Base-by-base conservation (phyloP, 2,113 vertebrate genomes). In the Rutilus rutilus region DNA sequence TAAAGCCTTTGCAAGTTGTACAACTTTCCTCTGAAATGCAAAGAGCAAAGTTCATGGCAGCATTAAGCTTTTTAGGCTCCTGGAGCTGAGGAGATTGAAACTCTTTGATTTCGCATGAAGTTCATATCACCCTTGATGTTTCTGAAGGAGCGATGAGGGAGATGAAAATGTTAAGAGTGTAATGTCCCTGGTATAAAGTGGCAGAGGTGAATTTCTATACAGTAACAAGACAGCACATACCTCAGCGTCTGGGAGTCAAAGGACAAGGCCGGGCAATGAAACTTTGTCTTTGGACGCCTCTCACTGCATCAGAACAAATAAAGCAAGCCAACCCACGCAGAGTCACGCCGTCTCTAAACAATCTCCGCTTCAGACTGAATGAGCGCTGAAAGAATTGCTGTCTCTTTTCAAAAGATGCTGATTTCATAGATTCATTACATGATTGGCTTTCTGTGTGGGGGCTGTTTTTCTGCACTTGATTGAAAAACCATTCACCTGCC, bases 361-460 rank as follows among this genome's bases (percentile, higher is more conserved):
- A 83, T 82, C 75, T 60, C 45, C 8, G 23, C 47, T 14, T 65
- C 82, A 23, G 83, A 86, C 62, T 73, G 78, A 87, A 81, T 71
- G 74, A 84, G 27, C 17, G 11, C 30, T 75, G 30, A 77, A 78
- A 86, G 50, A 88, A 27, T 54, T 39, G 39, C 69, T 25, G 62
- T 64, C n/a, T 52, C 39, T 86, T 86, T 71, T 82, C 83, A 86
- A 88, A 84, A 83, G 84, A 88, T 84, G 81, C 71, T 78, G 81
- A 88, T 89, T 86, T 86, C 78, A 76, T 86, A 78, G 79, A 86
- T 87, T 78, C 82, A 71, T 64, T 30, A 39, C 71, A 73, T 82
- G 86, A 89, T 83, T 88, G 81, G 80, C 77, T 81, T 65, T 79
- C 77, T 76, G 67, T 73, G 73, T n/a, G 84, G 50, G 77, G 73